phyloP scores from a whole-genome alignment of 2,797 vertebrate genomes.

The Zalophus californianus region DNA sequence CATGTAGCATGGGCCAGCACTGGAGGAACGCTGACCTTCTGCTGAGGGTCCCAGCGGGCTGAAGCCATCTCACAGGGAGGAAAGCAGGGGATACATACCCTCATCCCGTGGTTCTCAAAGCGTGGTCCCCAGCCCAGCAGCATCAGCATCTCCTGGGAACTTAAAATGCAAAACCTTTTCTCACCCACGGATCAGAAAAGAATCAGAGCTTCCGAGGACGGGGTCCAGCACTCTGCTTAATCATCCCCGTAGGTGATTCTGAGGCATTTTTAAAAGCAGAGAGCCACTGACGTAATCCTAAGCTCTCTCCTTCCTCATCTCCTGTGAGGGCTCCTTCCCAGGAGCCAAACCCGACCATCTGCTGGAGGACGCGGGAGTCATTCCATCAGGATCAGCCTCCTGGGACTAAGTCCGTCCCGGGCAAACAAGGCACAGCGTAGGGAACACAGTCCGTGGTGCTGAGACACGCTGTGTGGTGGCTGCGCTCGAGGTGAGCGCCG shows the following conservation, averaged over 20 bases:
- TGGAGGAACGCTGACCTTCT: not conserved
- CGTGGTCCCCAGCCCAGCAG: not conserved
- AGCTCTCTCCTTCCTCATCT: not conserved
- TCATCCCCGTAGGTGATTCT: not conserved
- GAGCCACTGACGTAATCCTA: not conserved
- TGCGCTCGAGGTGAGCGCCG: too few relatives aligned
- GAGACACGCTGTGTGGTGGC: fast-evolving
- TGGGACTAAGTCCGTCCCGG: not conserved
- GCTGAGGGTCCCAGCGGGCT: not conserved
- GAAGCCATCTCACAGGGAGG: not conserved
- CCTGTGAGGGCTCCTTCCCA: not conserved
- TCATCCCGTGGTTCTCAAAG: not conserved
- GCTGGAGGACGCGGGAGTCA: not conserved
- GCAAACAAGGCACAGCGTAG: too few relatives aligned
- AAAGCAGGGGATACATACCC: not conserved
- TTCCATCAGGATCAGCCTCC: not conserved
- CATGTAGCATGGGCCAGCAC: too few relatives aligned
- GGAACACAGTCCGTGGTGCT: not conserved
- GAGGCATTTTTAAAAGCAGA: not conserved
- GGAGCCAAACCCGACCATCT: not conserved
- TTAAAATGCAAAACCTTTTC: not conserved
- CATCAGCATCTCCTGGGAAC: not conserved
- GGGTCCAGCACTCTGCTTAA: not conserved
- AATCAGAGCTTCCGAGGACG: not conserved
- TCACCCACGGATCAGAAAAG: not conserved